Conservation (phyloP, 1,140 invertebrate genomes). For the Pentalonia nigronervosa region DNA sequence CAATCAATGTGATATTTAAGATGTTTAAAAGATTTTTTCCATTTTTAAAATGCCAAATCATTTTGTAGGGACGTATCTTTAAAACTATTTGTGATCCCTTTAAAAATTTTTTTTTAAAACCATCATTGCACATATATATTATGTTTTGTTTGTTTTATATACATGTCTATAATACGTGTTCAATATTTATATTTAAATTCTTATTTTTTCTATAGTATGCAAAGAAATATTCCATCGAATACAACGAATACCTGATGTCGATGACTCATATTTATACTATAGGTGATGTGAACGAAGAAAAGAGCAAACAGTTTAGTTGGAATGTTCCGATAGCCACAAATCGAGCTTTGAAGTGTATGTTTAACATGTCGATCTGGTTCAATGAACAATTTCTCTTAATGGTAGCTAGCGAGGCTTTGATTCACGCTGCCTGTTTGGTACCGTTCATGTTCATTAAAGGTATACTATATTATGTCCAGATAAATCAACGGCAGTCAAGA, state of each 20-base stretch:
- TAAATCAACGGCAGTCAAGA: background rate
- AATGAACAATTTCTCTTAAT: background rate
- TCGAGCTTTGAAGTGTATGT: background rate
- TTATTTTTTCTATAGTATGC: background rate
- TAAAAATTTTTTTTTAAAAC: too few relatives aligned
- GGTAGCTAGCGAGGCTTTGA: background rate
- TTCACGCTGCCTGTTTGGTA: background rate
- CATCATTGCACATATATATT: too few relatives aligned
- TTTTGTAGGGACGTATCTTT: too few relatives aligned
- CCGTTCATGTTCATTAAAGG: constrained; percentile 23
- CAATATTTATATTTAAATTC: background rate
- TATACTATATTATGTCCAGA: background rate
- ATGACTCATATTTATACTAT: background rate
- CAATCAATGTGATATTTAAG: too few relatives aligned
- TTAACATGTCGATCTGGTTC: background rate
- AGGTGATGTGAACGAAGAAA: background rate
- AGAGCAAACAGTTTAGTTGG: background rate
- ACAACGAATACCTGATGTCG: background rate
- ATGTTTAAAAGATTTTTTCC: too few relatives aligned
- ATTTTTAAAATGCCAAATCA: too few relatives aligned
- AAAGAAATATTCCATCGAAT: background rate
- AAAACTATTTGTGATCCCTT: too few relatives aligned
- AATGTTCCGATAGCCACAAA: background rate
- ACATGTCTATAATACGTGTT: too few relatives aligned
- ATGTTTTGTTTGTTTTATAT: too few relatives aligned